Percentiles rank a stretch among this genome's conserved stretches.
phyloP scores from a whole-genome alignment of 2,888 invertebrate species.

The Himalopsyche japonica region DNA sequence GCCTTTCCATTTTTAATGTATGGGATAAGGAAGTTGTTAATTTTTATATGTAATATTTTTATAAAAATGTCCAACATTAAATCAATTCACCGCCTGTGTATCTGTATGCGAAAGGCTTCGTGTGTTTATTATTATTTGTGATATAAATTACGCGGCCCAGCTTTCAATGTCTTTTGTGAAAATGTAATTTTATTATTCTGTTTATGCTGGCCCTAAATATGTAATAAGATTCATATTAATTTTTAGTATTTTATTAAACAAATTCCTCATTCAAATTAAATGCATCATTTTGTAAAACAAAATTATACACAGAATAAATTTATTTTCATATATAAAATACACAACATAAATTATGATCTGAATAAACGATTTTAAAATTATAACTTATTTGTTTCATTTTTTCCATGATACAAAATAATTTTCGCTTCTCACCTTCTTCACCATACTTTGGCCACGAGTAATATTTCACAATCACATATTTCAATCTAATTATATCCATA shows the following conservation, averaged over 20 bases:
- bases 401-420: no score
- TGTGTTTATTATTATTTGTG: slow-evolving; percentile 3
- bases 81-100: background rate
- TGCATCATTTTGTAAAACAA: background rate
- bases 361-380: slow-evolving; percentile 35
- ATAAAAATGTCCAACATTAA: background rate
- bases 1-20: background rate
- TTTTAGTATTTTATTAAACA: background rate
- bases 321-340: slow-evolving; percentile 36
- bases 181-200: background rate
- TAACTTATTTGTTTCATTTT: slow-evolving; percentile 3
- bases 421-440: no score
- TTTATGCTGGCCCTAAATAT: background rate
- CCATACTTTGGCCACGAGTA: no score
- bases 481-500: no score
- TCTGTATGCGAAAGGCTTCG: background rate
- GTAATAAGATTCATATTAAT: background rate
- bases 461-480: no score
- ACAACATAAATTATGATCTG: slow-evolving; percentile 31
- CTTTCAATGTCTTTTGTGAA: slow-evolving; percentile 17
- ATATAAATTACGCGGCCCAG: background rate
- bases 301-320: slow-evolving; percentile 17
- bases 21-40: background rate
- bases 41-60: slow-evolving; percentile 5
- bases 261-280: background rate